Evolutionary conservation across 2,888 invertebrate genomes (phyloP), one percentile per base, ranked within the genome.

Genomic region (Tinea pellionella): DNA sequence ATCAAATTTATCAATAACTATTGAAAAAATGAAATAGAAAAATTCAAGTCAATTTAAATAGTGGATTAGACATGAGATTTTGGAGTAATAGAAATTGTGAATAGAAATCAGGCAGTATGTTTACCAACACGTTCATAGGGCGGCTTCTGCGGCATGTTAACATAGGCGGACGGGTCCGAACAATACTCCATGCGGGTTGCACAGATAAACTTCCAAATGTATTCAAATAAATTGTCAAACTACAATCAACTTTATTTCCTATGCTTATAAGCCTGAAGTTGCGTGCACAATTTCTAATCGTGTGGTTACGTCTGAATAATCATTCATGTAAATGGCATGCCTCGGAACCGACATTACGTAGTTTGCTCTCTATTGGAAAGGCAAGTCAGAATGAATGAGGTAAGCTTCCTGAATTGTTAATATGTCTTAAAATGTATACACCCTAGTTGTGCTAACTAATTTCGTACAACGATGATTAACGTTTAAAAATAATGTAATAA

Each of bases 281-380:
- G 57, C 30, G 32, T 57, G 16, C 9, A 57, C 19, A 19, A 32
- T n/a, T 32, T 57, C 29, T 55, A 55, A 55, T 55, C 55, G 55
- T 12, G 63, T 65, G 63, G 66, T 65, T 68, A 66, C 66, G 68
- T 64, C 67, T 72, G 75, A 78, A 80, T 79, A 79, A 80, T 80
- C 78, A 80, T 78, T 80, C 77, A 81, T 82, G 80, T 79, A 82
- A 81, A 82, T 80, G 75, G 73, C 72, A 75, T 77, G 75, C 76
- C 74, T 75, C 71, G 67, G 73, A 75, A 75, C 73, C 72, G 69
- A 74, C 75, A 74, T 78, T 75, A 73, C 73, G 74, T 76, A 80
- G 80, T 78, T 80, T 77, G 73, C 72, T 71, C 73, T 70, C 73
- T 69, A 78, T 77, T 68, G 67, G 68, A 69, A 69, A 71, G 66